A percentile compares a stretch with the other conserved stretches of the same genome.
Conservation (phyloP, 1,140 invertebrate species). For the Hyles euphorbiae region DNA sequence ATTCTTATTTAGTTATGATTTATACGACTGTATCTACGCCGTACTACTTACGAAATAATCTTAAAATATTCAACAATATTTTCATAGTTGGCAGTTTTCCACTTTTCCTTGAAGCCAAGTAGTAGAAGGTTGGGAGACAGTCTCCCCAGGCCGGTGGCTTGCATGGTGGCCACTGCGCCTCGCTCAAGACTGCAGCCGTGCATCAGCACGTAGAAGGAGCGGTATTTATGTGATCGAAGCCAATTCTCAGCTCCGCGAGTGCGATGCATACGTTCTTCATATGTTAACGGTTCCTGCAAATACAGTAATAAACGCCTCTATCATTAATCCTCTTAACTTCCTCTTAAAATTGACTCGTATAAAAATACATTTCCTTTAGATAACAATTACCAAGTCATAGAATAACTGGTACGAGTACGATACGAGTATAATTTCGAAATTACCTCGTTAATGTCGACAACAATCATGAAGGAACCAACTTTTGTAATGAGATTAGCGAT, state of each 20-base stretch:
- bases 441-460: constrained; percentile 88
- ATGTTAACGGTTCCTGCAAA: constrained; percentile 15
- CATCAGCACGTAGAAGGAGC: constrained; percentile 90
- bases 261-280: constrained; percentile 10
- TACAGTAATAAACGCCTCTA: neutral
- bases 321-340: too few species aligned
- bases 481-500: constrained; percentile 93
- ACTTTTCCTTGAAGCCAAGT: constrained; percentile 94
- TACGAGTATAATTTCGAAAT: too few species aligned
- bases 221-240: constrained; percentile 74
- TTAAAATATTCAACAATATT: constrained; percentile 89
- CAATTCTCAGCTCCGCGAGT: constrained; percentile 72
- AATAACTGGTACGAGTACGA: too few species aligned
- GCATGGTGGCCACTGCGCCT: constrained; percentile 85
- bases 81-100: constrained; percentile 81
- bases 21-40: too few species aligned
- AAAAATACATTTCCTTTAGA: too few species aligned
- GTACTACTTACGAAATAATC: constrained; percentile 81
- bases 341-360: too few species aligned
- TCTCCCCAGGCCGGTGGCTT: constrained; percentile 90
- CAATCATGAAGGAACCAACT: constrained; percentile 90
- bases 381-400: too few species aligned
- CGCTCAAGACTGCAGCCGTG: constrained; percentile 86
- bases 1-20: neutral
- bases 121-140: constrained; percentile 93